Percentiles rank a stretch among this genome's conserved stretches.
Conservation (phyloP, 1,140 invertebrate species). For the Sycophila sp. region DNA sequence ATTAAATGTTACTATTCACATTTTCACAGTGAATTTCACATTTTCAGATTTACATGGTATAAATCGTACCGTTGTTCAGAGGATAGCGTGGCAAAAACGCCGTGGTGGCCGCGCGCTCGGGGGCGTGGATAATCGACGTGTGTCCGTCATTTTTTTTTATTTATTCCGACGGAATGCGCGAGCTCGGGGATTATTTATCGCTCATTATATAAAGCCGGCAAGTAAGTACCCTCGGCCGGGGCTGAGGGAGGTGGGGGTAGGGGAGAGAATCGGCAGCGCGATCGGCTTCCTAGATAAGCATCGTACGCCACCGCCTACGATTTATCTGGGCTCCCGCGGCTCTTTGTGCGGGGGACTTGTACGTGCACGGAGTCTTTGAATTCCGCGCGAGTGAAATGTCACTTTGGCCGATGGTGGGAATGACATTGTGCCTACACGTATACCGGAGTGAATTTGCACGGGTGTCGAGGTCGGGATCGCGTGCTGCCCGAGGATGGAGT, state of each 20-base stretch:
- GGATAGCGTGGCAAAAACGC: background rate
- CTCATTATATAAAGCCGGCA: conserved; percentile 54
- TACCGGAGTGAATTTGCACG: too few relatives aligned
- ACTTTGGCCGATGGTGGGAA: too few relatives aligned
- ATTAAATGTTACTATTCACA: too few relatives aligned
- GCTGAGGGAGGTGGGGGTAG: conserved; percentile 36
- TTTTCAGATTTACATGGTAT: too few relatives aligned
- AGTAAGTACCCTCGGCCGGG: background rate
- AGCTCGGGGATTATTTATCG: conserved; percentile 54
- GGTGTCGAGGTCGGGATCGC: too few relatives aligned
- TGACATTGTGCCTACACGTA: too few relatives aligned
- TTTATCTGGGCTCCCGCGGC: conserved; percentile 51
- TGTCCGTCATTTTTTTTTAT: background rate
- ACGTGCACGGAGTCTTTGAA: too few relatives aligned
- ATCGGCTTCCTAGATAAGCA: conserved; percentile 61
- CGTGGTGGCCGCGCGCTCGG: background rate
- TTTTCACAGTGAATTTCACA: too few relatives aligned
- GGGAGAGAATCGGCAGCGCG: conserved; percentile 52
- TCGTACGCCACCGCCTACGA: conserved; percentile 49
- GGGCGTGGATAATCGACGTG: conserved; percentile 20
- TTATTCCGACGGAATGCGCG: conserved; percentile 37
- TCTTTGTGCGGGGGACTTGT: background rate
- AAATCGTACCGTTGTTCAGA: too few relatives aligned
- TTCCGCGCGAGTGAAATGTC: too few relatives aligned
- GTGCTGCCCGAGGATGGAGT: too few relatives aligned